phyloP scores from a whole-genome alignment of 2,888 invertebrate species.

The Drosophila monieri region DNA sequence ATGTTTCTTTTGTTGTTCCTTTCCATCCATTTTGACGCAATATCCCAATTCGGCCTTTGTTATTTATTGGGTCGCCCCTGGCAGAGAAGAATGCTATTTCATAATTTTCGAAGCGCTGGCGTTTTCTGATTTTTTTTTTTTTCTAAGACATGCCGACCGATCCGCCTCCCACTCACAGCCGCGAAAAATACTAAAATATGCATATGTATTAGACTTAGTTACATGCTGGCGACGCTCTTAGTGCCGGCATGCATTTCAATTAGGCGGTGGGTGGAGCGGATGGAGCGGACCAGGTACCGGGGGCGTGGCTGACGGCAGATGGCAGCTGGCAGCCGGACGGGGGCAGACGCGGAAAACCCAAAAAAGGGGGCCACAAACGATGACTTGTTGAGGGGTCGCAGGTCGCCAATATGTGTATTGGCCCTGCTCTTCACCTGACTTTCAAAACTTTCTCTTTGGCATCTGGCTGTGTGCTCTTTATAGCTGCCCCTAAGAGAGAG shows the following conservation, averaged over 20 bases:
- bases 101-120: slow-evolving; percentile 40
- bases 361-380: slow-evolving; percentile 34
- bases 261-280: slow-evolving; percentile 29
- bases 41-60: slow-evolving; percentile 54
- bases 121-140: slow-evolving; percentile 1
- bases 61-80: slow-evolving; percentile 56
- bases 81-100: slow-evolving; percentile 69
- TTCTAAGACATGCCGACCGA: slow-evolving; percentile 21
- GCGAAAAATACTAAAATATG: slow-evolving; percentile 35
- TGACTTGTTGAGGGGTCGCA: slow-evolving; percentile 62
- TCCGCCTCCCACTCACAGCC: slow-evolving; percentile 6
- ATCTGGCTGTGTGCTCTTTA: slow-evolving; percentile 13
- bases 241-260: slow-evolving; percentile 61
- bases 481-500: slow-evolving; percentile 20
- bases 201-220: slow-evolving; percentile 15
- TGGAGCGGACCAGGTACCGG: not conserved
- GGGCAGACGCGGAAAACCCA: not conserved
- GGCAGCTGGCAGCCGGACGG: not conserved
- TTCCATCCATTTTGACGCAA: slow-evolving; percentile 52
- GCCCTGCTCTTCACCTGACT: slow-evolving; percentile 43
- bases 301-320: slow-evolving; percentile 1
- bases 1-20: slow-evolving; percentile 43
- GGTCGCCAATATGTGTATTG: slow-evolving; percentile 17
- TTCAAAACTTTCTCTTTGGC: slow-evolving; percentile 39
- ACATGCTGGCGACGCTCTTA: slow-evolving; percentile 16